Conservation (phyloP, 2,888 invertebrate genomes). For the Cryptocheilus praepositus region DNA sequence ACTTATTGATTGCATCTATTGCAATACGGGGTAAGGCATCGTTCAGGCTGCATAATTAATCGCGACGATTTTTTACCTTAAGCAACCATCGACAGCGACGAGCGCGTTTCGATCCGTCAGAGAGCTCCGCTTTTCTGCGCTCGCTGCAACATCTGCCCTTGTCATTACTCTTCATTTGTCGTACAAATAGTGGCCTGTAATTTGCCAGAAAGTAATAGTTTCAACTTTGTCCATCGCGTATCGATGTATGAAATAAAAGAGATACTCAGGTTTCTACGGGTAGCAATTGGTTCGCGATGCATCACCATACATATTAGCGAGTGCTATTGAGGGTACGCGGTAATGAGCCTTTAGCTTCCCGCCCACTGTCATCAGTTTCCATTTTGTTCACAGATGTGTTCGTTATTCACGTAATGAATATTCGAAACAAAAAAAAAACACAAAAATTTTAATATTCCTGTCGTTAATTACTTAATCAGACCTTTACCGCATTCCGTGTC, state of each 20-base stretch:
- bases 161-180: conserved; percentile 30
- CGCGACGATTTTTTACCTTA: not conserved
- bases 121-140: conserved; percentile 10
- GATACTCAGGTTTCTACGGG: not conserved
- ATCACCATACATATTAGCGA: conserved; percentile 16
- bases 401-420: no score
- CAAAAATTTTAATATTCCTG: no score
- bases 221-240: conserved; percentile 20
- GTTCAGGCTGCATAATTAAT: not conserved
- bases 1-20: no score
- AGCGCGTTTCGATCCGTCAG: not conserved
- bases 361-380: no score
- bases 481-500: no score
- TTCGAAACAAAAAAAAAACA: no score
- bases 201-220: conserved; percentile 17
- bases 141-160: conserved; percentile 19
- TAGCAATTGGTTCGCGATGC: conserved; percentile 14
- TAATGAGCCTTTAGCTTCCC: no score
- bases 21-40: no score
- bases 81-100: not conserved
- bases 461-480: no score
- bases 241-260: not conserved
- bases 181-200: conserved; percentile 26
- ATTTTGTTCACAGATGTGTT: no score
- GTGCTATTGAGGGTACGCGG: no score